Evolutionary conservation across 23 tunicate species (phyloP), one percentile per base, ranked within the genome.

Genomic region (Trididemnum clinides): DNA sequence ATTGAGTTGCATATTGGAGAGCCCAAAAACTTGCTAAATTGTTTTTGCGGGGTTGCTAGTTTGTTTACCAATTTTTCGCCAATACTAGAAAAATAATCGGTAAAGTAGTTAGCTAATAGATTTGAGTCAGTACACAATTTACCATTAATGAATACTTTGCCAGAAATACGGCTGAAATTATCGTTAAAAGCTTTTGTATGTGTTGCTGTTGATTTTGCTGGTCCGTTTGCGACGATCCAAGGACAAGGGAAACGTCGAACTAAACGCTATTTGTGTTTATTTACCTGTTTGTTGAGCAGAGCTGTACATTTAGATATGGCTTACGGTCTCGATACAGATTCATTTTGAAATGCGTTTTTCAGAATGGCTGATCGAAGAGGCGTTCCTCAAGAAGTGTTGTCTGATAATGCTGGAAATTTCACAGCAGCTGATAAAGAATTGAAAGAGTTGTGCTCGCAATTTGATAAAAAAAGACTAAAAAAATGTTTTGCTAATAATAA

Each of bases 151-250:
- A n/a, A n/a, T n/a, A n/a, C n/a, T n/a, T n/a, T n/a, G n/a, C n/a
- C n/a, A n/a, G n/a, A n/a, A n/a, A n/a, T n/a, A n/a, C n/a, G n/a
- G n/a, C n/a, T n/a, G n/a, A n/a, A n/a, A n/a, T n/a, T n/a, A n/a
- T n/a, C n/a, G n/a, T n/a, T n/a, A n/a, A n/a, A n/a, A n/a, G 69
- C 37, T 29, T 66, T 66, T 31, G 6, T 37, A 29, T 37, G 6
- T 29, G n/a, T 66, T 66, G 75, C 37, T 28, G 75, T 66, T 28
- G 36, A 66, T 66, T 66, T 66, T 66, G 75, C 75, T 66, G 75
- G 75, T 5, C 75, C 37, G 7, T 66, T 66, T 66, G 31, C n/a
- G 4, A 66, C 75, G 22, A 66, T 66, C 5, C 75, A 66, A 31
- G 75, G 75, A 4, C 36, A n/a, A 36, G 75, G 37, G 4, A 66